Evolutionary conservation across 2,113 vertebrate species (phyloP).

Genomic region (Edolisoma coerulescens): DNA sequence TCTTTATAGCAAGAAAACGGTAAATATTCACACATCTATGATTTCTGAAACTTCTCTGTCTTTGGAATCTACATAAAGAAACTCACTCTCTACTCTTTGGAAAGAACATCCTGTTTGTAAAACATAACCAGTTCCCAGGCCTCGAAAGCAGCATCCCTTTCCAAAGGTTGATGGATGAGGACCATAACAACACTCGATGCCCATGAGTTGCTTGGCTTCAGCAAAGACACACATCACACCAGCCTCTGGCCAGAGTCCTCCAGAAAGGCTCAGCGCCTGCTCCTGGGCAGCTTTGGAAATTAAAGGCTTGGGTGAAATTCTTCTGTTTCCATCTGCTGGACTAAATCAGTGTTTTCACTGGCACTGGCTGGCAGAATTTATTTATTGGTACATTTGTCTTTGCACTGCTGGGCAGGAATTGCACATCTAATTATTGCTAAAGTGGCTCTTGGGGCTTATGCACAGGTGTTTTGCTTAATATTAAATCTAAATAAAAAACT

Average conservation of each 20-base stretch:
- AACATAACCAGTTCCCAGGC: neutral
- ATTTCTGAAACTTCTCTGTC: neutral
- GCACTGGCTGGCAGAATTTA: neutral
- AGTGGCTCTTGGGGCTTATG: neutral
- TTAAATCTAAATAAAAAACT: slow-evolving; percentile 12
- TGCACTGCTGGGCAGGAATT: neutral
- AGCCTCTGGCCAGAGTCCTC: neutral
- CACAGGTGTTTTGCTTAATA: neutral
- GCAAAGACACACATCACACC: neutral
- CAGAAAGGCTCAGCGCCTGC: rapidly evolving
- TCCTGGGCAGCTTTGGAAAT: neutral
- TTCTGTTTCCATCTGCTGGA: neutral
- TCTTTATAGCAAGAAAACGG: neutral
- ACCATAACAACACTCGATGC: neutral
- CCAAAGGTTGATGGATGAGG: neutral
- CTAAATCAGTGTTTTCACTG: neutral
- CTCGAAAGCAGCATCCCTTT: neutral
- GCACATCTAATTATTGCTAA: slow-evolving; percentile 10
- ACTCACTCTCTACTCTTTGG: neutral
- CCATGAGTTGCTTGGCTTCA: neutral
- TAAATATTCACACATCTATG: neutral
- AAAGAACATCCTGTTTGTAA: neutral
- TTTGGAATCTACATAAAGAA: neutral
- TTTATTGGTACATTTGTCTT: neutral
- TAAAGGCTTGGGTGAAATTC: neutral